Evolutionary conservation across 2,888 invertebrate species (phyloP), one percentile per base, ranked within the genome.

Genomic region (Gymnocheta viridis): DNA sequence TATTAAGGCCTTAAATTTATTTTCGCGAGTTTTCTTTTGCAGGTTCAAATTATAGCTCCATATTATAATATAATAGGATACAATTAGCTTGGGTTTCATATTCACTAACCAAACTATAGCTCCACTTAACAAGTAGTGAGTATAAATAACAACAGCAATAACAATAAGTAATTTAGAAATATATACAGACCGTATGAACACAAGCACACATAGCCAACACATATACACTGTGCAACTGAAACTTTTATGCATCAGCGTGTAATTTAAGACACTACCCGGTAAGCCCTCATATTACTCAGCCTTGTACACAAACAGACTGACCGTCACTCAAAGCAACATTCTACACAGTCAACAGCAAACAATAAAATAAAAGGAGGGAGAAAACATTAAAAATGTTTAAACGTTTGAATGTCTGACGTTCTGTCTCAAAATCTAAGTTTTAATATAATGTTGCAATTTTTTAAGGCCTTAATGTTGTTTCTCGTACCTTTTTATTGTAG

Each of bases 271-370:
- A 72, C 56, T 29, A 58, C 19, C 17, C 22, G 47, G 14, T 47
- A 49, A 58, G 79, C 83, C 83, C 74, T 83, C 79, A 83, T 79
- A 74, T 70, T 44, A 70, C 58, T 12, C 17, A 67, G 17, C 41
- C 41, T 14, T 7, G 9, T 0, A 4, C 3, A 10, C 19, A 22
- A 72, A 22, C 9, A 54, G 17, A 22, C 44, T 0, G 32, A 9
- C 24, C 19, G 51, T 38, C 49, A 51, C 10, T 60, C 7, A 17
- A 19, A 14, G 22, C 27, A 38, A 19, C 47, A 60, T 60, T 60
- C 6, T 29, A 19, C 10, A 38, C n/a, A 69, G 27, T 4, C 70
- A n/a, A 72, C 22, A 76, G n/a, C 14, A 60, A 58, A 60, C 14
- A 77, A 58, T 4, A 58, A 17, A 27, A 32, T 4, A 29, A 32